Evolutionary conservation across 2,113 vertebrate species (phyloP).

Genomic region (Pagrus major): DNA sequence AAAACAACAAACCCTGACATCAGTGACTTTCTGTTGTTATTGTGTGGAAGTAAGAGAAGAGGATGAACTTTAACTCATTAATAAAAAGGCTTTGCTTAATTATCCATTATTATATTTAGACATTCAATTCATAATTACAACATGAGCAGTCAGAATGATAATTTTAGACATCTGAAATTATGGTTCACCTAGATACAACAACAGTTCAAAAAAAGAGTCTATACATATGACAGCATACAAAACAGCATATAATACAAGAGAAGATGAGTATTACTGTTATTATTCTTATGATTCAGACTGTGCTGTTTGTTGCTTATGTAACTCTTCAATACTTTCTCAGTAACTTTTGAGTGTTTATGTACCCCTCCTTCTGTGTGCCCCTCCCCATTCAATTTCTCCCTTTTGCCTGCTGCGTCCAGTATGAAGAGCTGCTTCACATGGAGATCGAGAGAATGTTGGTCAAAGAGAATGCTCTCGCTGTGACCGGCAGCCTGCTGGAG

Average conservation of each 20-base stretch:
- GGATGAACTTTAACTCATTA: background rate
- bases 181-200: no score
- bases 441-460: conserved; percentile 67
- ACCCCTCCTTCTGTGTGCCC: background rate
- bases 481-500: conserved; percentile 41
- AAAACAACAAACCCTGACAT: background rate
- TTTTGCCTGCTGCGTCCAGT: conserved; percentile 31
- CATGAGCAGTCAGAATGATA: no score
- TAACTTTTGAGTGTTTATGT: conserved; percentile 3
- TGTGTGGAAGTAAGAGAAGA: background rate
- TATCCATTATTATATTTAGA: no score
- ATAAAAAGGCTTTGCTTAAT: background rate
- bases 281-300: background rate
- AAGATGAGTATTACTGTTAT: no score
- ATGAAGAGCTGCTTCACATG: conserved; percentile 65
- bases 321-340: background rate
- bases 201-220: no score
- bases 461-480: conserved; percentile 62
- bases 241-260: no score
- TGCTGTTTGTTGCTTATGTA: background rate
- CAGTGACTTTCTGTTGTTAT: background rate
- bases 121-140: no score
- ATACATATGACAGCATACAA: no score
- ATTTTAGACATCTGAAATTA: no score
- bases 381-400: background rate